Base-by-base conservation (phyloP, 2,797 vertebrate species). In the Ispidina lecontei region DNA sequence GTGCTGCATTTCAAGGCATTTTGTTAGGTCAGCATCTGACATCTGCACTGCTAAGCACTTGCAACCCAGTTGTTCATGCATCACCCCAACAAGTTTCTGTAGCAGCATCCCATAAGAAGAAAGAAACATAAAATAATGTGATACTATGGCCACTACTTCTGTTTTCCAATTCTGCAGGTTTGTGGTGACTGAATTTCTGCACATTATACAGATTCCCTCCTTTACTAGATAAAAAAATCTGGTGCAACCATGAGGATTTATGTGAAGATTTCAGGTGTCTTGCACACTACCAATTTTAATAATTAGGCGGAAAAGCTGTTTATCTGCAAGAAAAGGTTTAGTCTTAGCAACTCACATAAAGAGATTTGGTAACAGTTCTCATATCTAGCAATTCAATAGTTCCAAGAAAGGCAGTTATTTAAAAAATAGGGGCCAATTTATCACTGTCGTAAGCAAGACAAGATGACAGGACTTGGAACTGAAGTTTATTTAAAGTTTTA, bases 401-500 rank as follows among this genome's bases (percentile, higher is more conserved):
- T 94, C 95, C 94, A 95, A 93, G 93, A 75, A 59, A 77, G 94
- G 16, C 11, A 72, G 20, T 41, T 69, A 69, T 91, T 10, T 84
- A 77, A 94, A 89, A 96, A 96, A 96, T 96, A 94, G 92, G 96
- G 94, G 94, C 94, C 93, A 95, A 91, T 94, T 96, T 91, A 96
- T 91, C 92, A 95, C 97, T 95, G 92, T 74, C 58, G 10, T 91
- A 89, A 94, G 95, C 83, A 94, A 95, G 86, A 91, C 22, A 70
- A 95, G 88, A 95, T 80, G 92, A 96, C 26, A 97, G 96, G 78
- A 97, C 96, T 96, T 76, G 96, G 96, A 94, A 92, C 96, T 90
- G 87, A 97, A 95, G 96, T 90, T 95, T 86, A 97, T 4, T 84
- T 77, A 93, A 96, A 95, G 91, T 85, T 89, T 98, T 98, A 98